Evolutionary conservation across 2,888 invertebrate species (phyloP), one percentile per base, ranked within the genome.

Genomic region (Antheraea assamensis): DNA sequence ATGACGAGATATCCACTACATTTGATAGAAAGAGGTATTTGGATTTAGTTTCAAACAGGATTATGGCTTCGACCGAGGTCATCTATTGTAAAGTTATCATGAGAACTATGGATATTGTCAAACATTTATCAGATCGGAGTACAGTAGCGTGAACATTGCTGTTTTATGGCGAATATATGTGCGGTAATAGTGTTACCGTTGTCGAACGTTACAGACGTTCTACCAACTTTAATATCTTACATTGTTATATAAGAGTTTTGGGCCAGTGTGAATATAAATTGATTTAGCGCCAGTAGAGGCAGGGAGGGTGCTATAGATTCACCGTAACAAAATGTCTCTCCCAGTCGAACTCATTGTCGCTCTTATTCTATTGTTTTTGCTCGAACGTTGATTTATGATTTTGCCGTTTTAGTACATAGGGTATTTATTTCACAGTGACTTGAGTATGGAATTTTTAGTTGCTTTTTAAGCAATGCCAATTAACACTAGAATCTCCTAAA

Each of bases 321-420:
- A 68, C 35, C n/a, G 35, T 68, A 68, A 68, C 68, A 68, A 68
- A 68, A 31, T 21, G 68, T 68, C 71, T 31, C 30, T 21, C n/a
- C 15, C 71, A 21, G 35, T 71, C 30, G 31, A 31, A 35, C 58
- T 52, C 71, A 55, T 71, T 71, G 71, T 71, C 52, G 21, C 21
- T 35, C 24, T 35, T 47, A 55, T 58, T 71, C 61, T 35, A 71
- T 71, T 71, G 71, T 71, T 71, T 71, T 71, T 71, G 58, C 58
- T 71, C 68, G 71, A 58, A 71, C 27, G 31, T 35, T 71, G 71
- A 71, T 71, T 71, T 71, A 71, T 71, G 71, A 27, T 58, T 35
- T 15, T 17, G 21, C 19, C 71, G 30, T 71, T 49, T 30, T 47
- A 17, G 61, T 64, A 30, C 19, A 64, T 64, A 64, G 61, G 7